phyloP scores from a whole-genome alignment of 2,888 invertebrate genomes.

The Meiosimyza platycephala region DNA sequence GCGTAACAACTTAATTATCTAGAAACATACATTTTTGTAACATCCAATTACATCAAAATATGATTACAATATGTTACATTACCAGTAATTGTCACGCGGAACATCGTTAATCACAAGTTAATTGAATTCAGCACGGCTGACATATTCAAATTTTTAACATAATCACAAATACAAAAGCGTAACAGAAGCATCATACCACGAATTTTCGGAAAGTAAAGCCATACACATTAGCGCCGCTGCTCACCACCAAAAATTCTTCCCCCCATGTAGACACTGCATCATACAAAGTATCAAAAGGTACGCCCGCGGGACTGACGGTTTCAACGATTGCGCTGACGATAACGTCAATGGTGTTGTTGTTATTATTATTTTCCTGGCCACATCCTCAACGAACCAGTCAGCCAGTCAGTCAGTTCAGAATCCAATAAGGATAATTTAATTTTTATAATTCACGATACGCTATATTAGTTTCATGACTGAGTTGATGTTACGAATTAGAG shows the following conservation, averaged over 20 bases:
- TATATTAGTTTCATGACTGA: no score
- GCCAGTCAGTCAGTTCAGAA: no score
- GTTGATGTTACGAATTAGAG: no score
- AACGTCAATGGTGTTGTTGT: no score
- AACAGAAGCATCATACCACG: neutral
- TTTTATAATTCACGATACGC: no score
- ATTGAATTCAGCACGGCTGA: constrained; percentile 26
- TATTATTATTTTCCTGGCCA: no score
- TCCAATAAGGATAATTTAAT: no score
- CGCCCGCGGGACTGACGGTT: no score
- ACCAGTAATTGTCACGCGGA: neutral
- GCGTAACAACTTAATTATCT: no score
- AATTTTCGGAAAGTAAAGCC: neutral
- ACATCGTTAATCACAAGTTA: constrained; percentile 35
- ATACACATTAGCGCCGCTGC: neutral
- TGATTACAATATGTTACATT: neutral
- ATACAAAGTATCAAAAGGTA: neutral
- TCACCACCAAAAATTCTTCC: neutral
- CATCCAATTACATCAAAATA: neutral
- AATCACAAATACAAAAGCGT: constrained; percentile 9
- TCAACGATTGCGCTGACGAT: no score
- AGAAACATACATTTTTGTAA: no score
- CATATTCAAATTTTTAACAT: constrained; percentile 32
- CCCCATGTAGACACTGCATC: neutral
- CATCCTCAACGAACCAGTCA: no score